Base-by-base conservation (phyloP, 2,888 invertebrate genomes). In the Ichneumoninae sp. region DNA sequence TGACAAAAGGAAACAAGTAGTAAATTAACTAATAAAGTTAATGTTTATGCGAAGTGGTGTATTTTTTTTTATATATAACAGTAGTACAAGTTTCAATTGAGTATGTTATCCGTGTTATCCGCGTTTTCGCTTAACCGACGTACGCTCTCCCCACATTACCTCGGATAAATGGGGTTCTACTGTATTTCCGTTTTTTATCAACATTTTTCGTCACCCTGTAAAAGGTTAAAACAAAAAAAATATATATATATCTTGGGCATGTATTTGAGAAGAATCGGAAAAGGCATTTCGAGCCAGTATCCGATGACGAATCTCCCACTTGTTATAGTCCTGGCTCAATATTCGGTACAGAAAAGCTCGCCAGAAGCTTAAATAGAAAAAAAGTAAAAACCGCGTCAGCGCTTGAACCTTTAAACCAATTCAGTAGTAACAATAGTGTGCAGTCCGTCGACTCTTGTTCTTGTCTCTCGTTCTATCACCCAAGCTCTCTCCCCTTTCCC, bases 371-470 rank as follows among this genome's bases (percentile, higher is more conserved):
- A 7, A 33, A 54, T 8, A 54, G 19, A 8, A 30, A 63, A 7
- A 7, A 63, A 63, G 30, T n/a, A 30, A 19, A 63, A 52, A 33
- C 47, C 16, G 16, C 65, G 50, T 65, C 19, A 65, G 50, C 60
- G 50, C 13, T 16, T 36, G 16, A 44, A 60, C 47, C 57, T 47
- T 47, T 78, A 16, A 60, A 36, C n/a, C 77, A 78, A 69, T 78
- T 78, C 69, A 44, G 69, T 78, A 60, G 77, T 69, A 78, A 78
- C 40, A 50, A 78, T 69, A 63, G 52, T 47, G 5, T 47, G 16
- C 47, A 16, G 22, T 44, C 47, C 47, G 73, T 63, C 68, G 80
- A 89, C 88, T 89, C 87, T 88, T 85, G 88, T 88, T 90, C 90
- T 87, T 87, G 85, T 83, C 83, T 88, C 86, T 88, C 80, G 88